Percentiles rank a stretch among this genome's conserved stretches.
phyloP scores from a whole-genome alignment of 2,113 vertebrate genomes.

The Rallus limicola region DNA sequence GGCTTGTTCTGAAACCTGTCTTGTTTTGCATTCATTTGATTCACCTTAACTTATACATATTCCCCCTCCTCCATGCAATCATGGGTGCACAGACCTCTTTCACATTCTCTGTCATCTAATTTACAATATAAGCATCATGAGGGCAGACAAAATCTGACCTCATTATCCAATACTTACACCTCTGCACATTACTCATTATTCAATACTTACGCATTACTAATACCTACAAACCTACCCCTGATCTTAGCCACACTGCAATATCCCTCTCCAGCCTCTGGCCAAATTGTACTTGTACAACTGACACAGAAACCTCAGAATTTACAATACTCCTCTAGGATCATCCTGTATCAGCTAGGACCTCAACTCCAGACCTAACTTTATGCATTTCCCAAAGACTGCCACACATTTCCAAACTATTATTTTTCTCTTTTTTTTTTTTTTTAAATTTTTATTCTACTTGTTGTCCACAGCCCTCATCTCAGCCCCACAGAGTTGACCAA shows the following conservation, averaged over 20 bases:
- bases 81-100: neutral
- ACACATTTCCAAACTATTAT: neutral
- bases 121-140: neutral
- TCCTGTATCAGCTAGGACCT: neutral
- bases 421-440: neutral
- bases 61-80: neutral
- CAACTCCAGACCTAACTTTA: neutral
- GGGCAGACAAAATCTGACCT: neutral
- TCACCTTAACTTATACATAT: neutral
- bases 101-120: neutral
- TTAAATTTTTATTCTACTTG: neutral
- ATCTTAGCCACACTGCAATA: neutral
- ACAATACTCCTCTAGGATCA: neutral
- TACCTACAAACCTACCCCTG: neutral
- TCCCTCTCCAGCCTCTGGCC: neutral
- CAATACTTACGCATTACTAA: neutral
- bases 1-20: neutral
- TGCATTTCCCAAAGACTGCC: neutral
- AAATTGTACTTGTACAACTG: neutral
- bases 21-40: neutral
- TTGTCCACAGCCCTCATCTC: neutral
- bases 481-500: neutral
- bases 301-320: neutral
- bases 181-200: neutral
- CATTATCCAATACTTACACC: neutral